phyloP scores from a whole-genome alignment of 2,888 invertebrate species.

The Caradrina kadenii region DNA sequence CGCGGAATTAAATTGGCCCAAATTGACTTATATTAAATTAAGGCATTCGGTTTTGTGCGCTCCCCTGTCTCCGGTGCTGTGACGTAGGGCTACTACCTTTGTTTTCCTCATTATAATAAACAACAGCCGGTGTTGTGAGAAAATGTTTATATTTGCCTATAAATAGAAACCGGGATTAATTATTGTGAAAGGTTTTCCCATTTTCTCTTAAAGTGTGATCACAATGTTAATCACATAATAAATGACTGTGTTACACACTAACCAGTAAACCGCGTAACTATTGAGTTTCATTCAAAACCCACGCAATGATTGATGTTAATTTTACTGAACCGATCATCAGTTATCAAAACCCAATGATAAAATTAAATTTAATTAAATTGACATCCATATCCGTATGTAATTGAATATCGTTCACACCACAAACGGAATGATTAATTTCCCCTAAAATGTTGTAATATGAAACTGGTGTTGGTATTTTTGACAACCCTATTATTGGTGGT shows the following conservation, averaged over 20 bases:
- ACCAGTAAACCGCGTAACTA: conserved; percentile 18
- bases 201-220: not conserved
- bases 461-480: conserved; percentile 38
- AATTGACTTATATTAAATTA: conserved; percentile 89
- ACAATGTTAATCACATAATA: not conserved
- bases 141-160: not conserved
- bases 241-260: conserved; percentile 5
- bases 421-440: conserved; percentile 55
- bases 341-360: conserved; percentile 49
- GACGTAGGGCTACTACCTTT: conserved; percentile 71
- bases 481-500: conserved; percentile 62
- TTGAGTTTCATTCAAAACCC: conserved; percentile 33
- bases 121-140: conserved; percentile 2
- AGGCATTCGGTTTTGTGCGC: conserved; percentile 87
- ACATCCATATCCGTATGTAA: conserved; percentile 51
- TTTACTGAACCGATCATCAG: conserved; percentile 41
- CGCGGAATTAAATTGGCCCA: conserved; percentile 88
- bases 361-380: conserved; percentile 53
- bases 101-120: conserved; percentile 53
- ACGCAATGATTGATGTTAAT: conserved; percentile 46
- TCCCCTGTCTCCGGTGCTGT: conserved; percentile 79
- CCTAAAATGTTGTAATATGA: conserved; percentile 39
- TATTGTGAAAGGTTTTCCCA: not conserved
- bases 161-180: not conserved
- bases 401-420: conserved; percentile 48